A percentile compares a stretch with the other conserved stretches of the same genome.
Conservation (phyloP, 2,113 vertebrate species). For the Stegostoma tigrinum region DNA sequence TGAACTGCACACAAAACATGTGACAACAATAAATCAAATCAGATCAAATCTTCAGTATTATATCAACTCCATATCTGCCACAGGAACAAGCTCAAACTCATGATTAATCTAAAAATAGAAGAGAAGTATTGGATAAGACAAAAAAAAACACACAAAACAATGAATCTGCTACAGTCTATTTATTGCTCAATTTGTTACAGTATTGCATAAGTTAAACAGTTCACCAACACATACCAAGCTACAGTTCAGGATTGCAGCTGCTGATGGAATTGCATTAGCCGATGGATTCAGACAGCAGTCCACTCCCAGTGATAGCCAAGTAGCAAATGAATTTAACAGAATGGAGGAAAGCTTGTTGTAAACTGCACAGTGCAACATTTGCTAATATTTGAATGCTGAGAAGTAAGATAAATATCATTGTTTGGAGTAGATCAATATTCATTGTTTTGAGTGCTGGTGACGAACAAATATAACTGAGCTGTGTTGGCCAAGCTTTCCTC, state of each 20-base stretch:
- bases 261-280: background rate
- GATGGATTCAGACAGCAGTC: background rate
- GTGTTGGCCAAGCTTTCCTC: background rate
- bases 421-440: background rate
- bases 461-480: background rate
- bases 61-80: background rate
- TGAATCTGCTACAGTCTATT: background rate
- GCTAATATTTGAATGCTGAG: background rate
- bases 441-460: too few relatives aligned
- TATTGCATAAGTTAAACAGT: background rate
- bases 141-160: background rate
- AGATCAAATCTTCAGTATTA: background rate
- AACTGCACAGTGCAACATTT: background rate
- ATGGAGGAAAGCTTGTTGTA: background rate
- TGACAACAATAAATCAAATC: too few relatives aligned
- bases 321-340: background rate
- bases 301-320: background rate
- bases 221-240: background rate
- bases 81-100: background rate
- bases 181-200: background rate
- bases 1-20: too few relatives aligned
- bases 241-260: too few relatives aligned
- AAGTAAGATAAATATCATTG: background rate
- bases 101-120: background rate
- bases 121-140: background rate